Evolutionary conservation across 1,140 invertebrate species (phyloP).

Genomic region (Pogonomyrmex californicus): DNA sequence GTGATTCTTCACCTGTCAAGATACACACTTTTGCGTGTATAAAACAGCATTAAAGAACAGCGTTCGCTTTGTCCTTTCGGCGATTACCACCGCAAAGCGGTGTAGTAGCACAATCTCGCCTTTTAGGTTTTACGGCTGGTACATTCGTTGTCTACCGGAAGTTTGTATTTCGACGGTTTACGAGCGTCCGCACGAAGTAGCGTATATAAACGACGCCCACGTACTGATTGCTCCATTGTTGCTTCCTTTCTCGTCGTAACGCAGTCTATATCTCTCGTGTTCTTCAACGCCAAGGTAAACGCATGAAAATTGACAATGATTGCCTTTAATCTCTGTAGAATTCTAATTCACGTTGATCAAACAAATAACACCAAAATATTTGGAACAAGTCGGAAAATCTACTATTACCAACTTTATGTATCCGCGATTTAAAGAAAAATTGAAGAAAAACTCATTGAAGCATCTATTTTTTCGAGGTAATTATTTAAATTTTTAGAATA

Average conservation of each 20-base stretch:
- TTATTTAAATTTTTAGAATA: not conserved
- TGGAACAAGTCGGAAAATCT: not conserved
- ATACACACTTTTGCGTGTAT: slow-evolving; percentile 20
- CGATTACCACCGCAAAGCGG: slow-evolving; percentile 31
- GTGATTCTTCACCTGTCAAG: slow-evolving; percentile 37
- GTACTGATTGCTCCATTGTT: slow-evolving; percentile 19
- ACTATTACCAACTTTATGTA: not conserved
- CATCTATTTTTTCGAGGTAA: too few relatives aligned
- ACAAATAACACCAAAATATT: not conserved
- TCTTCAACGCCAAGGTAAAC: not conserved
- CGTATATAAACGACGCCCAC: slow-evolving; percentile 56
- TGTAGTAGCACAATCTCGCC: slow-evolving; percentile 23
- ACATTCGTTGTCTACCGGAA: slow-evolving; percentile 65
- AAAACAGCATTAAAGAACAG: not conserved
- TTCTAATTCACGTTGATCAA: not conserved
- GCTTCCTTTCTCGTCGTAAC: not conserved
- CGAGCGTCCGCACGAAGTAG: slow-evolving; percentile 50
- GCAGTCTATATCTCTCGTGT: not conserved
- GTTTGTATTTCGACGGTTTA: slow-evolving; percentile 66
- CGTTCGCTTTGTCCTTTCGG: slow-evolving; percentile 34
- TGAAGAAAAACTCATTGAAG: not conserved
- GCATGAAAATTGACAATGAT: not conserved
- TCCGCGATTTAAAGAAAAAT: not conserved
- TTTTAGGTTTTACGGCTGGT: slow-evolving; percentile 61
- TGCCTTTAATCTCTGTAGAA: not conserved